phyloP scores from a whole-genome alignment of 2,888 invertebrate genomes.

The Drosophila flavopinicola region DNA sequence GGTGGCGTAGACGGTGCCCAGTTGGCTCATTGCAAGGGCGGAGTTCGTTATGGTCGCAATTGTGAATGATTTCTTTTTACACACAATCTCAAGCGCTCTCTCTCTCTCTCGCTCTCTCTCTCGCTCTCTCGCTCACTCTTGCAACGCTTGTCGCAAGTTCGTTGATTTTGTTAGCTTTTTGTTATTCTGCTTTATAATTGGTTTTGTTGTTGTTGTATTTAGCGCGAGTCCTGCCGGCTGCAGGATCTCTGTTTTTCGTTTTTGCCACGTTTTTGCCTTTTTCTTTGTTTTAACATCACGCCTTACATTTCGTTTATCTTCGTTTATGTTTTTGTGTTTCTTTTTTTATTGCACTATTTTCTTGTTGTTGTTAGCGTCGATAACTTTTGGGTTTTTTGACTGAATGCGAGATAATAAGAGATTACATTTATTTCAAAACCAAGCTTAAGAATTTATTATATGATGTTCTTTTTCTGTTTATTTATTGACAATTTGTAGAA shows the following conservation, averaged over 20 bases:
- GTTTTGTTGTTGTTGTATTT: constrained; percentile 48
- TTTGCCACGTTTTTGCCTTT: constrained; percentile 44
- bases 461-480: no score
- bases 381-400: constrained; percentile 9
- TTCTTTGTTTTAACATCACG: constrained; percentile 61
- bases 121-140: neutral
- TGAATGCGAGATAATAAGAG: constrained; percentile 3
- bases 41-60: constrained; percentile 84
- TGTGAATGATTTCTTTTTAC: constrained; percentile 72
- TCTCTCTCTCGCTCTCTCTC: neutral
- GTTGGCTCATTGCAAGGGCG: constrained; percentile 90
- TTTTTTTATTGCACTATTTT: constrained; percentile 64
- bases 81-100: neutral
- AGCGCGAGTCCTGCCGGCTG: constrained; percentile 60
- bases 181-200: constrained; percentile 48
- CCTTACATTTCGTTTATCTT: constrained; percentile 58
- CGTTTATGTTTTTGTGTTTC: constrained; percentile 21
- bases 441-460: no score
- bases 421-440: neutral
- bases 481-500: no score
- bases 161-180: constrained; percentile 5
- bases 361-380: constrained; percentile 3
- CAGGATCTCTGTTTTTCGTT: constrained; percentile 45
- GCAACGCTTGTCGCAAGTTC: constrained; percentile 43
- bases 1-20: constrained; percentile 98